Conservation (phyloP, 1,140 invertebrate species). For the Acyrthosiphon pisum region DNA sequence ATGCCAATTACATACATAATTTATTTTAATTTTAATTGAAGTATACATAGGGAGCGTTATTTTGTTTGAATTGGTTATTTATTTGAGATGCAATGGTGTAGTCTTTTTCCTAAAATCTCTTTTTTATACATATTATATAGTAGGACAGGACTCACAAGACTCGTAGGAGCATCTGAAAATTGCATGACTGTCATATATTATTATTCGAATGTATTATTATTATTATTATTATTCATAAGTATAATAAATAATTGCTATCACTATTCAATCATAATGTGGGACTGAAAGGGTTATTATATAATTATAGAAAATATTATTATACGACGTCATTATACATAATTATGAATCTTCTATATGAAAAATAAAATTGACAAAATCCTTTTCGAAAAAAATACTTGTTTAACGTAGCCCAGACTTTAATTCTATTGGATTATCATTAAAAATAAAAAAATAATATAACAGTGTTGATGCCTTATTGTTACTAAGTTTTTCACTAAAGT, state of each 20-base stretch:
- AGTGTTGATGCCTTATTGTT: background rate
- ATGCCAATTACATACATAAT: no score
- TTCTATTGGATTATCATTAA: background rate
- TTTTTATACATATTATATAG: no score
- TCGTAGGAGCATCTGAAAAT: background rate
- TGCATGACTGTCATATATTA: background rate
- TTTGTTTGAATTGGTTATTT: no score
- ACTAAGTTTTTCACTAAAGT: background rate
- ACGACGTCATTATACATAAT: background rate
- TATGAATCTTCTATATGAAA: background rate
- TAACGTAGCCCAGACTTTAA: background rate
- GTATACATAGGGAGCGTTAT: background rate
- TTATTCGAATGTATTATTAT: no score
- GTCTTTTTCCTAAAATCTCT: background rate
- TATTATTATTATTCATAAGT: no score
- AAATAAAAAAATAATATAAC: background rate
- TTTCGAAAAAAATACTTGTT: background rate
- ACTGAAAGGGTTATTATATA: no score
- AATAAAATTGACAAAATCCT: no score
- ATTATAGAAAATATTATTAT: no score
- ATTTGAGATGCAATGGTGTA: background rate
- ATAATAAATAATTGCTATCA: no score
- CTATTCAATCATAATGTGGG: no score
- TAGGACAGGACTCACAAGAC: no score
- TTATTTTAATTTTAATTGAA: no score